Percentiles rank a stretch among this genome's conserved stretches.
Conservation (phyloP, 2,113 vertebrate genomes). For the Ranitomeya imitator region DNA sequence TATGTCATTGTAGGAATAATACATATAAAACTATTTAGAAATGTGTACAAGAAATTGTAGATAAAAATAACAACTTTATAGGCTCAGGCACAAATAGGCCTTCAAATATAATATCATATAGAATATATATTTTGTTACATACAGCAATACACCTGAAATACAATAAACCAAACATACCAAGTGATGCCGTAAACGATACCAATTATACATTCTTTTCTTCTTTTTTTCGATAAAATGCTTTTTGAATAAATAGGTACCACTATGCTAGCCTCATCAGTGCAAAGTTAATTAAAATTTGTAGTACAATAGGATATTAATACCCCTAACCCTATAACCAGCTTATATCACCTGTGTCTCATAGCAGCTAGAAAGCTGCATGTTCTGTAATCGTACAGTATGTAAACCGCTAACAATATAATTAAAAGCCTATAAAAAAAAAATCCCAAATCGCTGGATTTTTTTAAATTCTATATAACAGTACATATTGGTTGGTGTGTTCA, state of each 20-base stretch:
- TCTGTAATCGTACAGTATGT: not conserved
- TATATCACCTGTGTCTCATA: not conserved
- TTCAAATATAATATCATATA: constrained; percentile 40
- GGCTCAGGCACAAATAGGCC: constrained; percentile 15
- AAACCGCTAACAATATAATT: constrained; percentile 15
- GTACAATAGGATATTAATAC: constrained; percentile 21
- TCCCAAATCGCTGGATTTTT: constrained; percentile 25
- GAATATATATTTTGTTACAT: constrained; percentile 30
- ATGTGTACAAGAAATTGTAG: constrained; percentile 43
- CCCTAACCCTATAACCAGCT: not conserved
- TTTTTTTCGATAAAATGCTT: constrained; percentile 59
- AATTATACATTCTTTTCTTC: constrained; percentile 29
- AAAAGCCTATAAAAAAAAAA: constrained; percentile 55
- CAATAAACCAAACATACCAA: constrained; percentile 59
- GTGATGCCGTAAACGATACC: constrained; percentile 60
- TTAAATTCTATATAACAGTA: constrained; percentile 41
- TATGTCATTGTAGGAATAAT: constrained; percentile 25
- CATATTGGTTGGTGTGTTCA: constrained; percentile 50
- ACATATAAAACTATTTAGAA: constrained; percentile 47
- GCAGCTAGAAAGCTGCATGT: not conserved
- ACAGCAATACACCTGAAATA: constrained; percentile 42
- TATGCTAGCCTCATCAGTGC: constrained; percentile 29
- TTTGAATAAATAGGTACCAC: constrained; percentile 56
- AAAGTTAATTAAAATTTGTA: constrained; percentile 37
- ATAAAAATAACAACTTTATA: constrained; percentile 43